Conservation (phyloP, 2,888 invertebrate genomes). For the Caenorhabditis wallacei region DNA sequence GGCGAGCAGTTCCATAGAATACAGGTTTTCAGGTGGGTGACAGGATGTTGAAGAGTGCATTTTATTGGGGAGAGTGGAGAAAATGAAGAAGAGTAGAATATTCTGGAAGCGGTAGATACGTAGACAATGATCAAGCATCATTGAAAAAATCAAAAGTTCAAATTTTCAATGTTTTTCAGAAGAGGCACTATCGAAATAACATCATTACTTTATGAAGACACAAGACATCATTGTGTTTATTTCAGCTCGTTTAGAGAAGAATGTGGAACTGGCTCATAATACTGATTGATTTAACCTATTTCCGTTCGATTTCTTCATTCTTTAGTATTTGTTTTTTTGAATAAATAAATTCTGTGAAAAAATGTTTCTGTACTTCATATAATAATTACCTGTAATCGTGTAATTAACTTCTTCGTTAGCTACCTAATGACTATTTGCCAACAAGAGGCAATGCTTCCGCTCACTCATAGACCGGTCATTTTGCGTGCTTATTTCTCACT, state of each 20-base stretch:
- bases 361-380: not conserved
- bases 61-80: not conserved
- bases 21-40: slow-evolving; percentile 11
- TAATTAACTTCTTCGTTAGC: slow-evolving; percentile 18
- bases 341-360: no score
- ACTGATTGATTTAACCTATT: no score
- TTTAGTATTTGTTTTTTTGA: no score
- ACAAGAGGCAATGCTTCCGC: slow-evolving; percentile 28
- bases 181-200: not conserved
- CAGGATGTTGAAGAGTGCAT: slow-evolving; percentile 21
- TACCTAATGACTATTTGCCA: slow-evolving; percentile 33
- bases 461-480: slow-evolving; percentile 33
- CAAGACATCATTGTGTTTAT: no score
- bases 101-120: not conserved
- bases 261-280: no score
- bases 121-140: slow-evolving; percentile 15
- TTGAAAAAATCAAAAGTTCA: slow-evolving; percentile 29
- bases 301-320: no score
- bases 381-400: not conserved
- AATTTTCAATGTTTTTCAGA: slow-evolving; percentile 1
- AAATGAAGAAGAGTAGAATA: not conserved
- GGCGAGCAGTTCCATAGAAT: not conserved
- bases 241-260: no score
- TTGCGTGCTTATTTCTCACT: slow-evolving; percentile 29
- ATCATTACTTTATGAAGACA: no score